phyloP scores from a whole-genome alignment of 2,888 invertebrate genomes.

The Elmis aenea region DNA sequence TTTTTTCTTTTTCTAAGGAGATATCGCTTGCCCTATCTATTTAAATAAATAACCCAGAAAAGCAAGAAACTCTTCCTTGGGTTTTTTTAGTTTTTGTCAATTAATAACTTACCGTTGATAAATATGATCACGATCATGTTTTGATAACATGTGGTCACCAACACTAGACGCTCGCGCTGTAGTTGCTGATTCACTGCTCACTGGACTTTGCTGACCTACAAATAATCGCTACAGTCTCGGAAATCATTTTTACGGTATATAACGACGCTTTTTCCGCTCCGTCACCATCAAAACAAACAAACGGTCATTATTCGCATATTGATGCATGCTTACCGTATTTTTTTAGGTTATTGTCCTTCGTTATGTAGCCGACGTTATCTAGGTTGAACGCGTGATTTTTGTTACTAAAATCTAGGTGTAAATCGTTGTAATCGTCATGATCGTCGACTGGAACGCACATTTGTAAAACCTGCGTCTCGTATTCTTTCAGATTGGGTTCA shows the following conservation, averaged over 20 bases:
- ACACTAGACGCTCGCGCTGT: constrained; percentile 74
- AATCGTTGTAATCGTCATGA: constrained; percentile 68
- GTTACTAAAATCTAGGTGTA: constrained; percentile 82
- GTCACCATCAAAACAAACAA: too few relatives aligned
- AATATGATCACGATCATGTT: constrained; percentile 53
- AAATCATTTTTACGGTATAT: too few relatives aligned
- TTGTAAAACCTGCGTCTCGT: constrained; percentile 90
- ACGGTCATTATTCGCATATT: too few relatives aligned
- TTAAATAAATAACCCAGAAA: too few relatives aligned
- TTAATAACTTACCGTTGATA: constrained; percentile 53
- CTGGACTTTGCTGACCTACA: constrained; percentile 72
- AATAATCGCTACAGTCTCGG: constrained; percentile 9
- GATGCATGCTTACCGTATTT: constrained; percentile 54
- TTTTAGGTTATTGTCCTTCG: constrained; percentile 65
- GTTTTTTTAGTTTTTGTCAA: too few relatives aligned
- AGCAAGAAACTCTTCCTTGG: too few relatives aligned
- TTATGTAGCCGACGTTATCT: constrained; percentile 85
- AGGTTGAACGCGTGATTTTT: constrained; percentile 83
- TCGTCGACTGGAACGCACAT: constrained; percentile 89
- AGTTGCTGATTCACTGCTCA: constrained; percentile 77
- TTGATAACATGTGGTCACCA: constrained; percentile 37
- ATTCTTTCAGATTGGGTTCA: constrained; percentile 83
- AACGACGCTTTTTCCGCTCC: too few relatives aligned
- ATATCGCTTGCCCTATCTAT: too few relatives aligned
- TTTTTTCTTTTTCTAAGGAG: too few relatives aligned